phyloP scores from a whole-genome alignment of 1,140 invertebrate species.

The Lasioglossum baleicum region DNA sequence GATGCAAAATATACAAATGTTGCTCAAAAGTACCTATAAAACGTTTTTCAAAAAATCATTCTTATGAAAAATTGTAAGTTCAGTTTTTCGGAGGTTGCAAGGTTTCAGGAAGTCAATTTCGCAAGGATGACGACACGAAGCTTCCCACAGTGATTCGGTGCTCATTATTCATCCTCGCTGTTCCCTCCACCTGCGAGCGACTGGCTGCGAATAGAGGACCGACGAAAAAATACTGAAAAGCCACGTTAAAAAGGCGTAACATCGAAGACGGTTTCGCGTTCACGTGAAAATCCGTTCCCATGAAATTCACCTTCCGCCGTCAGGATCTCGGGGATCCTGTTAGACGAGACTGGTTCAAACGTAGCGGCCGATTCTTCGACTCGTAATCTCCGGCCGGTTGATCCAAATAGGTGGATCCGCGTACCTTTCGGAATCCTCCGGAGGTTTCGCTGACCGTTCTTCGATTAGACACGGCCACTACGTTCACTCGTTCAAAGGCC shows the following conservation, averaged over 20 bases:
- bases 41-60: too few species aligned
- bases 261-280: neutral
- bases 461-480: slow-evolving; percentile 42
- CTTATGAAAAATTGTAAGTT: too few species aligned
- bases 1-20: too few species aligned
- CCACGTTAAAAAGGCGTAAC: neutral
- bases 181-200: neutral
- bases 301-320: slow-evolving; percentile 68
- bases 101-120: too few species aligned
- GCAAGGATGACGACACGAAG: too few species aligned
- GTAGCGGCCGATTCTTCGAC: slow-evolving; percentile 50
- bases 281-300: slow-evolving; percentile 62
- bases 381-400: slow-evolving; percentile 24
- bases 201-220: too few species aligned
- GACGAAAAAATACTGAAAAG: neutral
- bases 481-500: slow-evolving; percentile 47
- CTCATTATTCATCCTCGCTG: neutral
- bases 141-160: neutral
- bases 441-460: slow-evolving; percentile 26
- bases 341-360: slow-evolving; percentile 64
- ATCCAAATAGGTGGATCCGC: slow-evolving; percentile 22
- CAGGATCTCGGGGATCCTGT: slow-evolving; percentile 60
- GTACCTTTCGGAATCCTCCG: neutral
- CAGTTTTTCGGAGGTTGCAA: too few species aligned
- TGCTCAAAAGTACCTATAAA: too few species aligned